Conservation (phyloP, 2,113 vertebrate species). For the Tragulus kanchil region DNA sequence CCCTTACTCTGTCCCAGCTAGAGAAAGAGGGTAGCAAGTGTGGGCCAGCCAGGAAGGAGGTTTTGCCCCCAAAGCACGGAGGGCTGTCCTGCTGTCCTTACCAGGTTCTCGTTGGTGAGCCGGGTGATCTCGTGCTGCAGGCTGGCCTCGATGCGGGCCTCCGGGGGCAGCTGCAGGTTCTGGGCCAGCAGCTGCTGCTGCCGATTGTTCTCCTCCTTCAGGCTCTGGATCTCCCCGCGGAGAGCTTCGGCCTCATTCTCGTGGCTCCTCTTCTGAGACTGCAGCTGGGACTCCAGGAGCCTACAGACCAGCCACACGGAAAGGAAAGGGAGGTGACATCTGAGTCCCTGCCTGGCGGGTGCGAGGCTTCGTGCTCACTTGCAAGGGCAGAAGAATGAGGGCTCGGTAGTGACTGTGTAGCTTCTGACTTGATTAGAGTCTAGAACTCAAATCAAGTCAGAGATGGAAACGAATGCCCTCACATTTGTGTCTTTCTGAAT, state of each 20-base stretch:
- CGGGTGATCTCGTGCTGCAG: conserved; percentile 99
- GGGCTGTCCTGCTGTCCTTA: conserved; percentile 76
- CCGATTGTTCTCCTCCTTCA: conserved; percentile 98
- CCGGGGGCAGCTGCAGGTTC: conserved; percentile 97
- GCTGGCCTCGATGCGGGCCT: conserved; percentile 98
- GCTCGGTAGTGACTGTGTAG: conserved; percentile 76
- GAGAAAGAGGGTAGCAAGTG: background rate
- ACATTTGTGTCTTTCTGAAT: conserved; percentile 35
- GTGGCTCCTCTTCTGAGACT: conserved; percentile 94
- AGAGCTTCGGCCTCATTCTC: conserved; percentile 94
- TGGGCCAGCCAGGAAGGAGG: background rate
- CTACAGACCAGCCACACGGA: conserved; percentile 84
- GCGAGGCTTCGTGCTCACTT: conserved; percentile 70
- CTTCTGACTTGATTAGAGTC: conserved; percentile 77
- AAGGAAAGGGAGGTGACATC: background rate
- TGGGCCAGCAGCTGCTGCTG: conserved; percentile 99
- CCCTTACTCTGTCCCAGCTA: background rate
- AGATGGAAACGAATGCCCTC: conserved; percentile 27
- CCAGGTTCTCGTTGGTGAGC: conserved; percentile 98
- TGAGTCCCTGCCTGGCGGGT: background rate
- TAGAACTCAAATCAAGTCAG: conserved; percentile 66
- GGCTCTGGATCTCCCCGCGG: conserved; percentile 95
- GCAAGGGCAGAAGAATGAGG: conserved; percentile 65
- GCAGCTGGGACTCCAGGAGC: conserved; percentile 96
- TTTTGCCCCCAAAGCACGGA: background rate